Evolutionary conservation across 2,113 vertebrate genomes (phyloP).

Genomic region (Chamaea fasciata): DNA sequence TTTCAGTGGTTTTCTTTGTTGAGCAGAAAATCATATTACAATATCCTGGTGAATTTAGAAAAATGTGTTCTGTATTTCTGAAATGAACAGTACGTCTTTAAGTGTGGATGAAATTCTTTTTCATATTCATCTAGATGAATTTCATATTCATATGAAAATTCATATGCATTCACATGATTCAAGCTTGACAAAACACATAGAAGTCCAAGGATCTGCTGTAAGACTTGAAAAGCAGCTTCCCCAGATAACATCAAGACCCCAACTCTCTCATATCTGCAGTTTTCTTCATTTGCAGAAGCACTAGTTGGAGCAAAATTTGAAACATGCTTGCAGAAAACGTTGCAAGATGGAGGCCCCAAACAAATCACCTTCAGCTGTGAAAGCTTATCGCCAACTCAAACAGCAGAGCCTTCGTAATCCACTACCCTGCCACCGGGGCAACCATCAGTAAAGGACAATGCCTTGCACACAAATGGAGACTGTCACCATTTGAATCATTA

Average conservation of each 20-base stretch:
- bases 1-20: constrained; percentile 1
- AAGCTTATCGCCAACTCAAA: not conserved
- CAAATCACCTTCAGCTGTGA: not conserved
- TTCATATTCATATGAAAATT: constrained; percentile 42
- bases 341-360: not conserved
- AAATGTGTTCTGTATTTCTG: not conserved
- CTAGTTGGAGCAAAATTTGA: not conserved
- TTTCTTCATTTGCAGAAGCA: not conserved
- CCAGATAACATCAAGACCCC: not conserved
- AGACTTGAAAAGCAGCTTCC: not conserved
- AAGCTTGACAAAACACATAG: not conserved
- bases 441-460: not conserved
- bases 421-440: not conserved
- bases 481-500: not conserved
- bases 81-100: not conserved
- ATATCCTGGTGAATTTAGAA: constrained; percentile 14
- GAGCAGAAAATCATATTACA: constrained; percentile 2
- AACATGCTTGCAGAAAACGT: not conserved
- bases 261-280: not conserved
- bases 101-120: constrained; percentile 11
- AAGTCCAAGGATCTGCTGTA: constrained; percentile 14
- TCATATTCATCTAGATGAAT: constrained; percentile 5
- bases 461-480: not conserved
- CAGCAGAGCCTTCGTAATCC: not conserved
- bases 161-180: constrained; percentile 11